These are phyloP conservation scores for Aythya baeri DNA, from an alignment of 2,113 vertebrate genomes.

Conservation along the genomic window DNA sequence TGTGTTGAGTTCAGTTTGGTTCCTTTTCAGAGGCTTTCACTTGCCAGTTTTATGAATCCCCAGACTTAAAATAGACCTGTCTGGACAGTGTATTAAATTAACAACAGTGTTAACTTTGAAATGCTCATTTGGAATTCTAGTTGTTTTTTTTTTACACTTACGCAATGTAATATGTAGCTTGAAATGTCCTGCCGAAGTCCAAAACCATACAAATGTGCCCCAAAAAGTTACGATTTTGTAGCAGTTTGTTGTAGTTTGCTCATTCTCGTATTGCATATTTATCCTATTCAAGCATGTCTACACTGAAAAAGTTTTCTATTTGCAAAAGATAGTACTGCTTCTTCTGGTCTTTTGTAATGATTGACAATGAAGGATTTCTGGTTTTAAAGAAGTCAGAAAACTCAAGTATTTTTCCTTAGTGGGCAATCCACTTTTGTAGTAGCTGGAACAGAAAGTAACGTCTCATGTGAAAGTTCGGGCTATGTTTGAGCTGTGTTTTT, in stretches of 20 bases:
- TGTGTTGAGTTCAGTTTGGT: slow-evolving; percentile 3
- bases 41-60: not conserved
- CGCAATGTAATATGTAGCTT: not conserved
- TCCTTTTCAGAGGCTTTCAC: slow-evolving; percentile 5
- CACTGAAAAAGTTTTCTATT: not conserved
- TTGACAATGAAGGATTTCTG: not conserved
- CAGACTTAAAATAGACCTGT: not conserved
- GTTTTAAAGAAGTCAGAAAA: not conserved
- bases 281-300: not conserved
- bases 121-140: not conserved
- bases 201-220: not conserved
- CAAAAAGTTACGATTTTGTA: not conserved
- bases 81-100: not conserved
- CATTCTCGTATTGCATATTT: not conserved
- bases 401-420: not conserved
- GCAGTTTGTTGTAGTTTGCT: not conserved
- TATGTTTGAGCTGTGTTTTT: too few relatives aligned
- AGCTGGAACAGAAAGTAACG: not conserved
- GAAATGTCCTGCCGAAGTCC: not conserved
- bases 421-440: not conserved
- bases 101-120: not conserved
- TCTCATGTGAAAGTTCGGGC: not conserved
- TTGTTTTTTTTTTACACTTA: not conserved
- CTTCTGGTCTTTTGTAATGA: not conserved
- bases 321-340: not conserved